These are phyloP conservation scores for Anthonomus grandis DNA, from an alignment of 1,140 invertebrate genomes.

Conservation along the genomic window DNA sequence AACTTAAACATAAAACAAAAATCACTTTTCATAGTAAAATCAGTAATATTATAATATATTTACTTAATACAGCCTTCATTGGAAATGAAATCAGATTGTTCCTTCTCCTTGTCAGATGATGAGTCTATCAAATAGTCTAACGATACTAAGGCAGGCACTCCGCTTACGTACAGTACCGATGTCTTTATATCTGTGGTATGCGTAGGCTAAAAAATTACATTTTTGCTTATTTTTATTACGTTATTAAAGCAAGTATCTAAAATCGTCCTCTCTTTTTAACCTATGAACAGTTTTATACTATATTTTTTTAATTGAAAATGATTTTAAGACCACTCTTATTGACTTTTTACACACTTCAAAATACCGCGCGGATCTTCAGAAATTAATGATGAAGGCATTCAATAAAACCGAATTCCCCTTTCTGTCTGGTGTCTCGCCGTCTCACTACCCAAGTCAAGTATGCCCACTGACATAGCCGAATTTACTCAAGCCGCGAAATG, in stretches of 20 bases:
- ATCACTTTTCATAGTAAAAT: not conserved
- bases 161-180: slow-evolving; percentile 72
- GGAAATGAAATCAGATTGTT: slow-evolving; percentile 27
- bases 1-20: not conserved
- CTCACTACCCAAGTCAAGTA: no score
- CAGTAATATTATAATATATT: not conserved
- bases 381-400: no score
- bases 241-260: not conserved
- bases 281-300: no score
- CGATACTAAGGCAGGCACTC: slow-evolving; percentile 69
- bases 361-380: no score
- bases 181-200: slow-evolving; percentile 79
- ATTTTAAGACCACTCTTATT: no score
- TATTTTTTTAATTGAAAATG: no score
- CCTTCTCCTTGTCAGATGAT: slow-evolving; percentile 32
- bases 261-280: no score
- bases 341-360: no score
- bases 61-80: slow-evolving; percentile 37
- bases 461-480: no score
- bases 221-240: not conserved
- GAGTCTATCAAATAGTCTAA: slow-evolving; percentile 73
- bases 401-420: no score
- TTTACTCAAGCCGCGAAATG: no score
- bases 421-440: no score
- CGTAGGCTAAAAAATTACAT: slow-evolving; percentile 66